These are phyloP conservation scores for Anarsia innoxiella DNA, from an alignment of 2,888 invertebrate species.

Conservation along the genomic window DNA sequence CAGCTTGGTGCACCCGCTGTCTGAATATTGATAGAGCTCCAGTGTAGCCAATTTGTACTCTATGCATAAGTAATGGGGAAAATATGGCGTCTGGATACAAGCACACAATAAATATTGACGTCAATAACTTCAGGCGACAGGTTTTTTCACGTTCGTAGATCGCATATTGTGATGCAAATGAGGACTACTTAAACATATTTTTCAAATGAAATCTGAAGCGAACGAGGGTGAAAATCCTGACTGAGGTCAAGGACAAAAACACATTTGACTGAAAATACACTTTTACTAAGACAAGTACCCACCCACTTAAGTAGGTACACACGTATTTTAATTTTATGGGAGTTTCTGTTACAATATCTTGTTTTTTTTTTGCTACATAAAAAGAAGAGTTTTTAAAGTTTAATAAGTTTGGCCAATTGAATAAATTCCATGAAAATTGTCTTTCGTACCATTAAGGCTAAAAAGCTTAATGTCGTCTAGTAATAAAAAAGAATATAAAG, in stretches of 20 bases:
- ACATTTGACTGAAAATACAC: too few species aligned
- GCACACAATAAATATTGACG: constrained; percentile 58
- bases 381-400: too few species aligned
- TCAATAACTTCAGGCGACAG: constrained; percentile 1
- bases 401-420: too few species aligned
- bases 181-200: background rate
- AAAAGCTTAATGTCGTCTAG: background rate
- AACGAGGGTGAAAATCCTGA: too few species aligned
- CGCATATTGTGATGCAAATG: constrained; percentile 5
- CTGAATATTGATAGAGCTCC: constrained; percentile 64
- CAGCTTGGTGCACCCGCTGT: constrained; percentile 36
- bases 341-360: too few species aligned
- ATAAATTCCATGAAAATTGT: too few species aligned
- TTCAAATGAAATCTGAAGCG: constrained; percentile 6
- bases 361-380: too few species aligned
- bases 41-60: constrained; percentile 66
- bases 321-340: too few species aligned
- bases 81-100: constrained; percentile 58
- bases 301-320: too few species aligned
- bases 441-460: too few species aligned
- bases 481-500: background rate
- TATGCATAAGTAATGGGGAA: constrained; percentile 71
- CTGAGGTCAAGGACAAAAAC: too few species aligned
- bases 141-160: constrained; percentile 9
- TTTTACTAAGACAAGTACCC: too few species aligned